phyloP scores from a whole-genome alignment of 2,888 invertebrate genomes.

The Corbicula japonica region DNA sequence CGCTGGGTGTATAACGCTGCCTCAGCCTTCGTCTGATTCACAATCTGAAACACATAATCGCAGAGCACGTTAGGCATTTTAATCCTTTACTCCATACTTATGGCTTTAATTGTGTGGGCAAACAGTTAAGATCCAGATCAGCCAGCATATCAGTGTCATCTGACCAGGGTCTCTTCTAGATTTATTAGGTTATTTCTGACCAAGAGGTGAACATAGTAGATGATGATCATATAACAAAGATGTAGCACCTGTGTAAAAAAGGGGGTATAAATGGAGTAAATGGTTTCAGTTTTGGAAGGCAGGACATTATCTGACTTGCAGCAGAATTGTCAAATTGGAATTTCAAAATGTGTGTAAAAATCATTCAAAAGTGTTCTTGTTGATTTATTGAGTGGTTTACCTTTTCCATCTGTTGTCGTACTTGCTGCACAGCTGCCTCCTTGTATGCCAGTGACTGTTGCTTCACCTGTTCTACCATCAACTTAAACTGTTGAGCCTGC shows the following conservation, averaged over 20 bases:
- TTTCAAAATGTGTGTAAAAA: neutral
- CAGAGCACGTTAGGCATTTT: neutral
- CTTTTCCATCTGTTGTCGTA: conserved; percentile 84
- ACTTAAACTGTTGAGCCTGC: conserved; percentile 85
- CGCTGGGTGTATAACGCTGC: conserved; percentile 83
- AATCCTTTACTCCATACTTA: neutral
- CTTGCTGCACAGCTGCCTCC: conserved; percentile 83
- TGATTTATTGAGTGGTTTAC: conserved; percentile 64
- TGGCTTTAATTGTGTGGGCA: neutral
- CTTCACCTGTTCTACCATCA: conserved; percentile 85
- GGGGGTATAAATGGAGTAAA: neutral
- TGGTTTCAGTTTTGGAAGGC: neutral
- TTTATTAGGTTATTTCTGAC: neutral
- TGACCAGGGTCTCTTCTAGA: neutral
- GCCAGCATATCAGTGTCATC: neutral
- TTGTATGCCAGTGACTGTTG: conserved; percentile 83
- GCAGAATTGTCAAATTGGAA: neutral
- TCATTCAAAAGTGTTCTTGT: neutral
- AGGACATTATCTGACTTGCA: neutral
- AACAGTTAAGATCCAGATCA: neutral
- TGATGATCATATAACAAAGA: neutral
- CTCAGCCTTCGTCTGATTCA: conserved; percentile 84
- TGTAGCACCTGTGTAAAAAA: neutral
- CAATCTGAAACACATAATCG: conserved; percentile 75
- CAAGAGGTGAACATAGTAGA: neutral